Conservation (phyloP, 1,140 invertebrate genomes). For the Aculops lycopersici region DNA sequence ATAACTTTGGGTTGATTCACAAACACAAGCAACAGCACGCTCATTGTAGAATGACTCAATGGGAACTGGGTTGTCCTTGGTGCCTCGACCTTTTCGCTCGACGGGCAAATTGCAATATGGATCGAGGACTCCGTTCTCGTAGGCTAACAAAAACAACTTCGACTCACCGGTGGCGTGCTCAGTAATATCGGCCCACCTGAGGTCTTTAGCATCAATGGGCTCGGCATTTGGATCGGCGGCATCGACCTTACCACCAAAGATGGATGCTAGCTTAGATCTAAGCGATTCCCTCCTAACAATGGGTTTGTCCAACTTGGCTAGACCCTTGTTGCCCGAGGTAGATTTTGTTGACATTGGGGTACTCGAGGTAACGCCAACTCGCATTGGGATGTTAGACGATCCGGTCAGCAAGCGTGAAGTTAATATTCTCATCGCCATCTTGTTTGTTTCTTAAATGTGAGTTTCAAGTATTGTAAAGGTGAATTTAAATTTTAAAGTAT, state of each 20-base stretch:
- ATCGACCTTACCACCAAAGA: background rate
- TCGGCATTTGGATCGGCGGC: background rate
- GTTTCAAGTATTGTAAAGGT: too few relatives aligned
- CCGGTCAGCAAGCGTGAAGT: too few relatives aligned
- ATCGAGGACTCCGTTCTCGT: conserved; percentile 54
- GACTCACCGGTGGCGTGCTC: conserved; percentile 74
- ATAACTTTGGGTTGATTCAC: conserved; percentile 56
- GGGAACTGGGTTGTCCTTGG: conserved; percentile 49
- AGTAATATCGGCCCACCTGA: conserved; percentile 27
- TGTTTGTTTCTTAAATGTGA: too few relatives aligned
- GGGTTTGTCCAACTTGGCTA: too few relatives aligned
- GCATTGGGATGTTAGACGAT: too few relatives aligned
- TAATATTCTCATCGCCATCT: too few relatives aligned
- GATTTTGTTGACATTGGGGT: too few relatives aligned
- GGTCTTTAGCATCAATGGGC: background rate
- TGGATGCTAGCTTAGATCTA: background rate
- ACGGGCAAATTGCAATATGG: conserved; percentile 51
- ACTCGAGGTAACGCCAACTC: too few relatives aligned
- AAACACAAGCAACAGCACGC: conserved; percentile 73
- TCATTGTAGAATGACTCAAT: conserved; percentile 59
- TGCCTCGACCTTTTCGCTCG: conserved; percentile 37
- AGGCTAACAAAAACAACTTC: conserved; percentile 49
- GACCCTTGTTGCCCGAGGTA: too few relatives aligned
- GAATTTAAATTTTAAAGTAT: too few relatives aligned
- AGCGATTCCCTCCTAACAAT: background rate